phyloP scores from a whole-genome alignment of 2,888 invertebrate genomes.

The Cataglyphis rosenhaueri region DNA sequence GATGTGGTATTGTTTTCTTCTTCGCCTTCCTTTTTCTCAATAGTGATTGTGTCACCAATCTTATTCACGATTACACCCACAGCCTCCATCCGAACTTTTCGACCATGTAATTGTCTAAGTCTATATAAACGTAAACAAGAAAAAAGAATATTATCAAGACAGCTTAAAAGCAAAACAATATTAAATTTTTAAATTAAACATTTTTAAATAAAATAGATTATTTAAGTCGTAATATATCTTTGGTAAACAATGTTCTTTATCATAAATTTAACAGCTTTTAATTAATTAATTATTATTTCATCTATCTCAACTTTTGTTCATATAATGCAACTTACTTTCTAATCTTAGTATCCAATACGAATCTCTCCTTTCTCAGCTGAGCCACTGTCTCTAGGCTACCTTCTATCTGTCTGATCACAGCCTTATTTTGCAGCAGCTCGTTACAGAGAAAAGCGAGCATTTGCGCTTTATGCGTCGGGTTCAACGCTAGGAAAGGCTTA shows the following conservation, averaged over 20 bases:
- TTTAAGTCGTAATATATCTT: not conserved
- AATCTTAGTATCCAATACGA: slow-evolving; percentile 96
- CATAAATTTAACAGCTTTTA: not conserved
- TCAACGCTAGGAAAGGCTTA: slow-evolving; percentile 94
- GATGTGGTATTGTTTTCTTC: slow-evolving; percentile 79
- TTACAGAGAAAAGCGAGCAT: slow-evolving; percentile 97
- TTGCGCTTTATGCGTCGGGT: slow-evolving; percentile 94
- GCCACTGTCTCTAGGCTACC: slow-evolving; percentile 94
- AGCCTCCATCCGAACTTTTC: slow-evolving; percentile 92
- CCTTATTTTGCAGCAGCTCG: slow-evolving; percentile 97
- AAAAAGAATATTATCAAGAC: not conserved
- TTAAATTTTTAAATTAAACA: not conserved
- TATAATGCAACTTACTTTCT: slow-evolving; percentile 90
- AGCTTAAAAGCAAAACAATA: not conserved
- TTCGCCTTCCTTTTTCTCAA: slow-evolving; percentile 83
- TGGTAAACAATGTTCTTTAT: not conserved
- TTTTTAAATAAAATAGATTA: not conserved
- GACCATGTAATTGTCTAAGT: slow-evolving; percentile 90
- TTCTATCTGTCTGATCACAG: slow-evolving; percentile 96
- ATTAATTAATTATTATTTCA: not conserved
- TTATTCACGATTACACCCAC: slow-evolving; percentile 85
- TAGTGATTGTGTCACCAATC: slow-evolving; percentile 83
- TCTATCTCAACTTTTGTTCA: not conserved
- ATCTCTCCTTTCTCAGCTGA: slow-evolving; percentile 95
- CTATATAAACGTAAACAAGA: slow-evolving; percentile 82